Percentiles rank a stretch among this genome's conserved stretches.
Conservation (phyloP, 2,113 vertebrate genomes). For the Vulpes vulpes region DNA sequence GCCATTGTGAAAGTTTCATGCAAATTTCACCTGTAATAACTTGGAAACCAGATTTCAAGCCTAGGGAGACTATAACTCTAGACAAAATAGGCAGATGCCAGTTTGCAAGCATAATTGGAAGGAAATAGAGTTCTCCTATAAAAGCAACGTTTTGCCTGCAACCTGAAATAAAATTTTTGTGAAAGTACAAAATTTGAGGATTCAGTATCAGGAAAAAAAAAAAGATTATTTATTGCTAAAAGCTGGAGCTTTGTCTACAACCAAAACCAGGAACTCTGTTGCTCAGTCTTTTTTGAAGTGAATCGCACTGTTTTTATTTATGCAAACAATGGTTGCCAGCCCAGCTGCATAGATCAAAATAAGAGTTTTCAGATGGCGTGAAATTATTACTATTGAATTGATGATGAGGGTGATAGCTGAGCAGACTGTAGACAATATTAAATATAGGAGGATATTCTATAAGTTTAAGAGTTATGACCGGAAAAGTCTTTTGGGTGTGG, state of each 20-base stretch:
- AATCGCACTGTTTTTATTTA: slow-evolving; percentile 11
- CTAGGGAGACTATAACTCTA: background rate
- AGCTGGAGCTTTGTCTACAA: background rate
- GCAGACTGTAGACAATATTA: background rate
- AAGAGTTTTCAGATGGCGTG: background rate
- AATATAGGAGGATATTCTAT: background rate
- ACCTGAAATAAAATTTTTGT: background rate
- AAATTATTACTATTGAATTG: background rate
- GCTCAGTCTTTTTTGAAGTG: background rate
- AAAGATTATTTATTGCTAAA: background rate
- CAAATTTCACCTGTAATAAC: background rate
- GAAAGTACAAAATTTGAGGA: background rate
- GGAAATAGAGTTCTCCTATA: background rate
- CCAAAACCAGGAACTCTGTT: background rate
- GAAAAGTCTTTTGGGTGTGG: background rate
- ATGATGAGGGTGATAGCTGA: background rate
- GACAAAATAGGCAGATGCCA: background rate
- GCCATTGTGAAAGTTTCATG: background rate
- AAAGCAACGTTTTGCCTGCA: background rate
- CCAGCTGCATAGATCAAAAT: background rate
- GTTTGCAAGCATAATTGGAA: background rate
- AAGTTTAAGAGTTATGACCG: background rate
- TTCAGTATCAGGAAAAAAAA: background rate
- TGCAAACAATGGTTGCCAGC: background rate
- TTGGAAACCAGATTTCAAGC: background rate